Conservation (phyloP, 1,140 invertebrate genomes). For the Zaprionus lachaisei region DNA sequence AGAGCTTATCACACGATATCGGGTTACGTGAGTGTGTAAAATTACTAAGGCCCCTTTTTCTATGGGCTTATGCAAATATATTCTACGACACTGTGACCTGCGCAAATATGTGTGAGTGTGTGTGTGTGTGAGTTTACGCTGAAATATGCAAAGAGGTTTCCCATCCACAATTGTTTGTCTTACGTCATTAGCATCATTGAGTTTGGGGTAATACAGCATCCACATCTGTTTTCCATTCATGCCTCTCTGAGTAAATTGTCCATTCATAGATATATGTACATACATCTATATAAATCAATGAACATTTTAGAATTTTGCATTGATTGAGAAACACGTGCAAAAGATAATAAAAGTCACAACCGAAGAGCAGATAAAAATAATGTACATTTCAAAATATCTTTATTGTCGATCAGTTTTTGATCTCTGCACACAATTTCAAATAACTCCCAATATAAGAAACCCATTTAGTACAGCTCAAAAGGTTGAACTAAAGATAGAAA, state of each 20-base stretch:
- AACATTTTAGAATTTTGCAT: background rate
- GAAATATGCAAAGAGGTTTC: constrained; percentile 37
- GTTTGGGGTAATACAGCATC: constrained; percentile 41
- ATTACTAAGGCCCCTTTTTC: background rate
- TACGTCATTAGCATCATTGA: constrained; percentile 47
- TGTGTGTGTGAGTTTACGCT: background rate
- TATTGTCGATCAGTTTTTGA: background rate
- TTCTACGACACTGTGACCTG: constrained; percentile 33
- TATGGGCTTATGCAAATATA: constrained; percentile 20
- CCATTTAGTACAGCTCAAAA: background rate
- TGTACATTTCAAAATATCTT: background rate
- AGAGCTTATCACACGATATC: background rate
- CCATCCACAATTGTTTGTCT: constrained; percentile 36
- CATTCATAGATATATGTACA: constrained; percentile 5
- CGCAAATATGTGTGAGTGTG: background rate
- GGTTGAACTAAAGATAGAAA: background rate
- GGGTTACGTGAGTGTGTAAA: constrained; percentile 1
- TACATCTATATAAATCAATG: background rate
- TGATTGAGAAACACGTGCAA: background rate
- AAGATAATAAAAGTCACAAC: background rate
- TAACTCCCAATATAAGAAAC: background rate
- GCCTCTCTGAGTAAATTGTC: background rate
- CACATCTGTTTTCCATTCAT: constrained; percentile 36
- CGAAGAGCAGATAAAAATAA: background rate
- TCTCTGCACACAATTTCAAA: background rate